phyloP scores from a whole-genome alignment of 2,888 invertebrate species.

The Hylaea fasciaria region DNA sequence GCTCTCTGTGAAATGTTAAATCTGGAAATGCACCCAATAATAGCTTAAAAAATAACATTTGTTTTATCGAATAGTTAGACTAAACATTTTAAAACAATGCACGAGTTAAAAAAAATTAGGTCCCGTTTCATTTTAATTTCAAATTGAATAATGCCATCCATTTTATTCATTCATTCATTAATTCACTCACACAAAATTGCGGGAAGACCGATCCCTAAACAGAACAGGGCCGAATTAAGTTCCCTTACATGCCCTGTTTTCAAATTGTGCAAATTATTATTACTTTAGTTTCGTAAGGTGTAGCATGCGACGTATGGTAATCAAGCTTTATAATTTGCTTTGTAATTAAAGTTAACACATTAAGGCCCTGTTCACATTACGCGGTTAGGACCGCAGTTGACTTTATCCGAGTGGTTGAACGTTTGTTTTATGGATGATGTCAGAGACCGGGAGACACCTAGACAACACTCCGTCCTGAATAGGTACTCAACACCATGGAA shows the following conservation, averaged over 20 bases:
- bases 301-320: constrained; percentile 55
- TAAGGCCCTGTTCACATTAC: constrained; percentile 37
- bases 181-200: not conserved
- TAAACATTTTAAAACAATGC: no score
- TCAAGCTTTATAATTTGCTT: constrained; percentile 61
- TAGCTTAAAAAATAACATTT: no score
- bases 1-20: no score
- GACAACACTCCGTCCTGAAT: no score
- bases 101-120: no score
- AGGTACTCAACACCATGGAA: no score
- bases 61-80: no score
- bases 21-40: no score
- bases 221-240: not conserved
- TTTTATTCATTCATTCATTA: not conserved
- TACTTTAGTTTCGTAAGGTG: constrained; percentile 42
- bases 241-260: constrained; percentile 13
- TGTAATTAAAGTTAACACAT: constrained; percentile 49
- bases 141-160: no score
- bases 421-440: not conserved
- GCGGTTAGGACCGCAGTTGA: not conserved
- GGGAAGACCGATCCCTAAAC: not conserved
- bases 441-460: no score
- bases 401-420: no score
- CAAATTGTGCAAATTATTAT: constrained; percentile 29
- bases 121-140: no score